Conservation (phyloP, 2,113 vertebrate species). For the Heterochromis multidens region DNA sequence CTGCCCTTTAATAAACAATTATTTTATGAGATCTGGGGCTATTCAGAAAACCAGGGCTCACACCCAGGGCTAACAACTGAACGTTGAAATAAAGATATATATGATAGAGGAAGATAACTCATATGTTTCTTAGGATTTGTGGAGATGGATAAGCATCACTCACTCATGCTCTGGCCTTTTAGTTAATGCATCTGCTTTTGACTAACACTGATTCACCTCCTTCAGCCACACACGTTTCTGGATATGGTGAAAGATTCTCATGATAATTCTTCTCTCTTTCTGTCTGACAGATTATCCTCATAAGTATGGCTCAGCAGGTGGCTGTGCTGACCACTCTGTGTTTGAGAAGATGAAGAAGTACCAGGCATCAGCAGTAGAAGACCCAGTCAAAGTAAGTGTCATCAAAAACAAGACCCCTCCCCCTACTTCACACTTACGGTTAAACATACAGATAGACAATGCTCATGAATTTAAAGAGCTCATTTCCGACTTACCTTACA, state of each 20-base stretch:
- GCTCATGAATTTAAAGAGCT: background rate
- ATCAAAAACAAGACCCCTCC: background rate
- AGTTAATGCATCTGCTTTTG: background rate
- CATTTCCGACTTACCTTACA: background rate
- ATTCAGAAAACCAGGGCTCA: no score
- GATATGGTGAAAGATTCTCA: constrained; percentile 1
- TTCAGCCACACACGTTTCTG: background rate
- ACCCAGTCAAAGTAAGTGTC: constrained; percentile 63
- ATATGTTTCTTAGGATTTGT: background rate
- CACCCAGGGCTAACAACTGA: no score
- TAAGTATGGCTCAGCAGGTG: constrained; percentile 91
- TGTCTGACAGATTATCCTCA: constrained; percentile 67
- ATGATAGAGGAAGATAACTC: background rate
- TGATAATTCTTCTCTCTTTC: constrained; percentile 1
- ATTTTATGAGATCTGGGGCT: no score
- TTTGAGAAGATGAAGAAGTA: constrained; percentile 81
- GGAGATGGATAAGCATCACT: background rate
- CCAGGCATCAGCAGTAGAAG: constrained; percentile 81
- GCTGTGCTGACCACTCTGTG: constrained; percentile 91
- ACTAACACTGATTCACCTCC: background rate
- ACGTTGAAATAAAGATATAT: background rate
- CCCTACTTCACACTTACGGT: background rate
- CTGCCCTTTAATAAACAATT: no score
- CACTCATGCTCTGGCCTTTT: background rate
- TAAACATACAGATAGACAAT: constrained; percentile 15